Percentiles rank a stretch among this genome's conserved stretches.
These are phyloP conservation scores for Carettochelys insculpta DNA, from an alignment of 2,113 vertebrate genomes.

Conservation along the genomic window DNA sequence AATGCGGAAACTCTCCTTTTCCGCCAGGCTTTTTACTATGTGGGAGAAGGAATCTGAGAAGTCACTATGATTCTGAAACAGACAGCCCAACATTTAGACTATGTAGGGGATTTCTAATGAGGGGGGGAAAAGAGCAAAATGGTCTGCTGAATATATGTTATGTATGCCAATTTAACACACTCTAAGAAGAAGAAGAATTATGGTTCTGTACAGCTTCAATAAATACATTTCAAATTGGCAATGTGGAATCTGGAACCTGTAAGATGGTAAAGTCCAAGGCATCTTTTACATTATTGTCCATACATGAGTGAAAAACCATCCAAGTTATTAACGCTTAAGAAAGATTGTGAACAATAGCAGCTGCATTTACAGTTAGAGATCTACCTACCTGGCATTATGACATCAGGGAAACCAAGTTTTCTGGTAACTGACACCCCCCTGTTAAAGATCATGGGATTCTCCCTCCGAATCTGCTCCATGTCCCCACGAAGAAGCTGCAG, in stretches of 20 bases:
- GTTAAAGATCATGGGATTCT: slow-evolving; percentile 92
- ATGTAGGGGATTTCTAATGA: neutral
- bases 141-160: neutral
- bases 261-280: neutral
- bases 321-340: neutral
- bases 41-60: neutral
- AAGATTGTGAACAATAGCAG: neutral
- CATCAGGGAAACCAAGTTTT: slow-evolving; percentile 95
- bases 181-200: too few species aligned
- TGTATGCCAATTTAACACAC: neutral
- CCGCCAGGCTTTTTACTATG: neutral
- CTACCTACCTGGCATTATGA: slow-evolving; percentile 93
- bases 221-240: neutral
- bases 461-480: slow-evolving; percentile 93
- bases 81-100: neutral
- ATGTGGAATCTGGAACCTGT: neutral
- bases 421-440: slow-evolving; percentile 89
- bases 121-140: neutral
- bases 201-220: neutral
- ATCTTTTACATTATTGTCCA: neutral
- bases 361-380: neutral
- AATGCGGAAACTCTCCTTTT: neutral
- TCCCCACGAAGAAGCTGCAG: slow-evolving; percentile 94
- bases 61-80: neutral
- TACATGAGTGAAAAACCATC: neutral